Evolutionary conservation across 2,113 vertebrate species (phyloP), one percentile per base, ranked within the genome.

Genomic region (Gobius niger): DNA sequence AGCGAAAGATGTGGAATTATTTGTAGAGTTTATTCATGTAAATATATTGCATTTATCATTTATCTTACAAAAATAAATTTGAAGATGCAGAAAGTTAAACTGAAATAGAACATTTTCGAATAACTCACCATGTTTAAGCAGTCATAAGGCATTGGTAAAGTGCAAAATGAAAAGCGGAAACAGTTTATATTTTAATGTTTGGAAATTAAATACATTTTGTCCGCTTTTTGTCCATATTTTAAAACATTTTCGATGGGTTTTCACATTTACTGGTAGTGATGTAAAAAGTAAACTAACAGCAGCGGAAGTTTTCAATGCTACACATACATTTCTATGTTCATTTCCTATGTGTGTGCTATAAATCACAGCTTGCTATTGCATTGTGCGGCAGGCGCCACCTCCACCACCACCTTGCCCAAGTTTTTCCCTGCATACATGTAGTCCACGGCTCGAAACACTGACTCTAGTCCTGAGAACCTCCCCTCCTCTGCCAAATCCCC

Each of bases 351-450:
- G 12, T 63, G 46, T 63, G 16, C 44, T 16, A 49, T 68, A 47
- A 67, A 71, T 97, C 92, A 98, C 81, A 98, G 92, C 86, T 98
- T 98, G 91, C 94, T 96, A 81, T 91, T 93, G 85, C 85, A 90
- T 81, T 91, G 92, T 80, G 92, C 75, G 63, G 91, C 64, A 12
- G 82, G 93, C 79, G 91, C 87, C 86, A 98, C 87, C 79, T 98
- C 95, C 70, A 95, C 94, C 78, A 97, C 94, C 64, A 97, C 94
- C 89, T 98, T 99, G 72, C 97, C 96, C 75, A 92, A 89, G 91
- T 98, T 99, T 85, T 93, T 95, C 68, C 96, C 93, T 41, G 88
- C 88, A 82, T 98, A 98, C 95, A 98, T 94, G 89, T 97, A 93
- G 89, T 98, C 95, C 73, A 97, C 92, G 7, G 96, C 96, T 74